Evolutionary conservation across 2,113 vertebrate genomes (phyloP).

Genomic region (Geococcyx californianus): DNA sequence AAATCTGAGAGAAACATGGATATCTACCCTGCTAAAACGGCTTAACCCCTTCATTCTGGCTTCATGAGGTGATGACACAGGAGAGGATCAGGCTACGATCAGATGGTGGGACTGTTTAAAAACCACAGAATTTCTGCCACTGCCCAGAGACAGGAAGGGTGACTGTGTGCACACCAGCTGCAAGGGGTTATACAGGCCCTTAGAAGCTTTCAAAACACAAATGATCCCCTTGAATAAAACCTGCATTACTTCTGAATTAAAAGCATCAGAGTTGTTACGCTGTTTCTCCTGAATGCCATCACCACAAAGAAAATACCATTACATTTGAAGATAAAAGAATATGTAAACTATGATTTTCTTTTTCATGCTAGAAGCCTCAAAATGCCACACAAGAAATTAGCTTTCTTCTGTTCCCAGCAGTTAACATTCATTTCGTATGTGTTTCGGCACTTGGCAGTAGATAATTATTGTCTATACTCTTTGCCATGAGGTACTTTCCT

Average conservation of each 20-base stretch:
- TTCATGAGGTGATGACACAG: not conserved
- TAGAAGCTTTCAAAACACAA: not conserved
- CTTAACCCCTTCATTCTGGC: not conserved
- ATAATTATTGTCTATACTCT: slow-evolving; percentile 20
- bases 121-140: not conserved
- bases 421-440: not conserved
- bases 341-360: not conserved
- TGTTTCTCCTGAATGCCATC: not conserved
- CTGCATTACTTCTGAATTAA: not conserved
- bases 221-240: not conserved
- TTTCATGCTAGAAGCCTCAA: not conserved
- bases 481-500: not conserved
- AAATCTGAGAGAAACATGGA: not conserved
- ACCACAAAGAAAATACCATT: not conserved
- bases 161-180: not conserved
- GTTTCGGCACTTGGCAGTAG: slow-evolving; percentile 15
- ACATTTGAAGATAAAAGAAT: not conserved
- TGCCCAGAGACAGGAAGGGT: not conserved
- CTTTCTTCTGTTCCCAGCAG: slow-evolving; percentile 5
- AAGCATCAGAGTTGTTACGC: not conserved
- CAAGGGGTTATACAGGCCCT: not conserved
- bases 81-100: not conserved
- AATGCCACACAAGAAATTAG: not conserved
- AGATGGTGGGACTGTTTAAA: not conserved
- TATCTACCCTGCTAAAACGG: not conserved